Conservation (phyloP, 2,888 invertebrate species). For the Neocrepidodera transversa region DNA sequence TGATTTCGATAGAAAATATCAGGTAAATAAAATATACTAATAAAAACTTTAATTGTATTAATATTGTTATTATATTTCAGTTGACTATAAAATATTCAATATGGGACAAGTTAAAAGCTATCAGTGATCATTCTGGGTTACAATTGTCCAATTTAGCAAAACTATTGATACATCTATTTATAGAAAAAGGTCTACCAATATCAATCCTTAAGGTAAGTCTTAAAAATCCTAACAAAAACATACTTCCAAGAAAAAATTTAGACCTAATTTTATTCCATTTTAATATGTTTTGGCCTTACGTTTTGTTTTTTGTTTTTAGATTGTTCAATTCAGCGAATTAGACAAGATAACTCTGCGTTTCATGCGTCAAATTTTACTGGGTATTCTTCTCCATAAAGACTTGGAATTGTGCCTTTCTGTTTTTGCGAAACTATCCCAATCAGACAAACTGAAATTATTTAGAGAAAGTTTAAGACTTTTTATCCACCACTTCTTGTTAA, state of each 20-base stretch:
- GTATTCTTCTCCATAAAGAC: conserved; percentile 74
- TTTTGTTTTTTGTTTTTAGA: too few species aligned
- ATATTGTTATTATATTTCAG: conserved; percentile 57
- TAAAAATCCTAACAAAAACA: too few species aligned
- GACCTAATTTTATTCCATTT: not conserved
- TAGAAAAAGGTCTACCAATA: conserved; percentile 78
- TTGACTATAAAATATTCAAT: conserved; percentile 85
- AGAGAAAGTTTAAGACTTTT: conserved; percentile 85
- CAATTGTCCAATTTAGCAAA: conserved; percentile 79
- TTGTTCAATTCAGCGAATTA: conserved; percentile 86
- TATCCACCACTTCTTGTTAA: conserved; percentile 84
- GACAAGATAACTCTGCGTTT: conserved; percentile 81
- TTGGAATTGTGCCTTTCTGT: conserved; percentile 67
- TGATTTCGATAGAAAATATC: conserved; percentile 81
- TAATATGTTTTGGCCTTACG: too few species aligned
- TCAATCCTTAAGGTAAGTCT: conserved; percentile 81
- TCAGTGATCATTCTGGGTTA: conserved; percentile 69
- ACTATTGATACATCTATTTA: conserved; percentile 79
- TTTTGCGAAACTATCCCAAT: conserved; percentile 76
- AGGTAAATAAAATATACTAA: conserved; percentile 64
- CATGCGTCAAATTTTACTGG: conserved; percentile 77
- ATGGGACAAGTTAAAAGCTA: conserved; percentile 91
- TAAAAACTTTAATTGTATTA: not conserved
- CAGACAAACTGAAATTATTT: conserved; percentile 79
- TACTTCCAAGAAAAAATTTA: too few species aligned